phyloP scores from a whole-genome alignment of 2,888 invertebrate genomes.

The Caenorhabditis zanzibari region DNA sequence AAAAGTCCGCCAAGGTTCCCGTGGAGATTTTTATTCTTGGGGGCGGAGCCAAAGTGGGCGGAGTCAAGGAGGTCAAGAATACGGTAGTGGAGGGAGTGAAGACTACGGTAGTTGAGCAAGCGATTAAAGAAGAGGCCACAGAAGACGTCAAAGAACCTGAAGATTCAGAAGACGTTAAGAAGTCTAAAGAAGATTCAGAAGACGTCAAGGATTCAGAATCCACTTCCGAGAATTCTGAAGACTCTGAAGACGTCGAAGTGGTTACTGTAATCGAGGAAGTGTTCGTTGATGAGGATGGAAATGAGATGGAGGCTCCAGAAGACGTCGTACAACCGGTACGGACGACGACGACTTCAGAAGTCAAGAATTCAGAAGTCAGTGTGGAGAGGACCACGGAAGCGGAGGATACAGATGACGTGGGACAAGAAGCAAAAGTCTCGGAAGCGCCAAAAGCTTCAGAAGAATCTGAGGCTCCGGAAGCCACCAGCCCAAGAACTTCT shows the following conservation, averaged over 20 bases:
- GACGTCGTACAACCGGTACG: neutral
- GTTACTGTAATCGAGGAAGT: conserved; percentile 25
- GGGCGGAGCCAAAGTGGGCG: conserved; percentile 8
- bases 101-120: neutral
- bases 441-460: neutral
- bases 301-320: conserved; percentile 16
- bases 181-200: conserved; percentile 9
- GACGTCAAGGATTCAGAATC: conserved; percentile 18
- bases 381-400: conserved; percentile 23
- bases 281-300: conserved; percentile 6
- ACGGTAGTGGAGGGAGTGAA: conserved; percentile 24
- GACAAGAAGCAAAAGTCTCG: neutral
- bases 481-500: no score
- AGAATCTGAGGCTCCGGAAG: conserved; percentile 6
- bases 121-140: neutral
- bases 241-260: conserved; percentile 22
- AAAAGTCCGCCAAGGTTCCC: conserved; percentile 57
- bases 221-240: neutral
- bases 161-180: conserved; percentile 1
- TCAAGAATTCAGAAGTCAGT: neutral
- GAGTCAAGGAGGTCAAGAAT: conserved; percentile 1
- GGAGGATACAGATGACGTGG: neutral
- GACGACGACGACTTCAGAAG: conserved; percentile 16
- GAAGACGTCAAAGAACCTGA: no score
- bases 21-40: conserved; percentile 62